These are phyloP conservation scores for Marmota flaviventris DNA, from an alignment of 2,113 vertebrate species.

Conservation along the genomic window DNA sequence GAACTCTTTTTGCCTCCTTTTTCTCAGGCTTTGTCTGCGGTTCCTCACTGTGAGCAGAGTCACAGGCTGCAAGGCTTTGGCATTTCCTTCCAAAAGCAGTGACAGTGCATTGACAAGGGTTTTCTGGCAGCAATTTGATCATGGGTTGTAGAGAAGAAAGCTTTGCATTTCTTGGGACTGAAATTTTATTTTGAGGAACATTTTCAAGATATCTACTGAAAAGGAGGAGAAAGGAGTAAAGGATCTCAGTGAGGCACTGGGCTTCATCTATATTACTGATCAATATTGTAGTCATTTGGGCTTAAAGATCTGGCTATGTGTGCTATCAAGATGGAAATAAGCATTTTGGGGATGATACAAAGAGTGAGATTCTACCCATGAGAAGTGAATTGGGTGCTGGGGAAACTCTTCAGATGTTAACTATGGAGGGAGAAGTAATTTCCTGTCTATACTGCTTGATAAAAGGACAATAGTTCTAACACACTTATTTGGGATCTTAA, in stretches of 20 bases:
- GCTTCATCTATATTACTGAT: constrained; percentile 27
- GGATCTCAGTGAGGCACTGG: neutral
- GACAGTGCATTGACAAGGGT: neutral
- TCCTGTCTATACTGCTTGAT: neutral
- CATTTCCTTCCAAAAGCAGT: neutral
- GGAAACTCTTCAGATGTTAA: neutral
- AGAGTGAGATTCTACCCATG: neutral
- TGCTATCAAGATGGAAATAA: neutral
- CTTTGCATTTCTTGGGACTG: neutral
- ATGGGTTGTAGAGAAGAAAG: neutral
- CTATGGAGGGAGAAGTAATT: neutral
- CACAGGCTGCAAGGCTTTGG: neutral
- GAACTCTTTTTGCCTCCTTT: constrained; percentile 3
- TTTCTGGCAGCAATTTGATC: neutral
- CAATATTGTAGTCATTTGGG: neutral
- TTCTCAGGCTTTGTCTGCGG: neutral
- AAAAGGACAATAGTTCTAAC: neutral
- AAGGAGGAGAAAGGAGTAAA: neutral
- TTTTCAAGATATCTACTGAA: constrained; percentile 34
- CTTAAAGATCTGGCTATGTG: constrained; percentile 6
- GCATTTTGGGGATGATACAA: neutral
- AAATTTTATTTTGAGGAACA: neutral
- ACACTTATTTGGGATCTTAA: neutral
- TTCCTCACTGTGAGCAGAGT: neutral
- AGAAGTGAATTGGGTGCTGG: neutral